Evolutionary conservation across 35 echinoderm and acorn worm species (phyloP), one percentile per base, ranked within the genome.

Genomic region (Acanthaster planci): DNA sequence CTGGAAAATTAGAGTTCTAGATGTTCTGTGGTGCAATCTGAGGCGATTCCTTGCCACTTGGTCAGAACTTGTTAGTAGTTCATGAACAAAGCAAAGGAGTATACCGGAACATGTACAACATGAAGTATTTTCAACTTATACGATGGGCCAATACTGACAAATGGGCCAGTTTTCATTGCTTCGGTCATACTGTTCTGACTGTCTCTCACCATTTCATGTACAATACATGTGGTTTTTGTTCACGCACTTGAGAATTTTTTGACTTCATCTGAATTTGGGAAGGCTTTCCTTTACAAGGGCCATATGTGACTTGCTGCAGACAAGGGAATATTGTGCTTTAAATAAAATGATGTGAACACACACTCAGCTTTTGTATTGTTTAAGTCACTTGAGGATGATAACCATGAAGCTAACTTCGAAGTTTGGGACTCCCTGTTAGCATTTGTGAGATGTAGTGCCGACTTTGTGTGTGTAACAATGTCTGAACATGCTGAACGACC

Each of bases 11-110:
- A 7, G 57, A 18, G 4, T 60, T 60, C 57, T 60, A 60, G 57
- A 60, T 60, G 57, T 18, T 60, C 57, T 60, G 57, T 60, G 27
- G 57, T 60, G 57, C 57, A 60, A 60, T 60, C 57, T 60, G 57
- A 60, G 57, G 57, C 57, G 2, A 22, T 60, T 60, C 17, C 57
- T 60, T 5, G 57, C 42, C 57, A 60, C 57, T 29, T 60, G 5
- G 2, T 18, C 17, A 4, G 5, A 60, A 60, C 57, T 7, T 60
- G 5, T 60, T 60, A 47, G 4, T 47, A 47, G 4, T 12, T 47
- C 42, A 47, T 47, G 42, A 47, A 47, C 42, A 47, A 47, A 47
- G 12, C 12, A 47, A 47, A 47, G 12, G 42, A 12, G 42, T 6
- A n/a, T n/a, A n/a, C n/a, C 12, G 42, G 4, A 47, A 47, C 42